Base-by-base conservation (phyloP, 1,140 invertebrate species). In the Drosophila micromelanica region DNA sequence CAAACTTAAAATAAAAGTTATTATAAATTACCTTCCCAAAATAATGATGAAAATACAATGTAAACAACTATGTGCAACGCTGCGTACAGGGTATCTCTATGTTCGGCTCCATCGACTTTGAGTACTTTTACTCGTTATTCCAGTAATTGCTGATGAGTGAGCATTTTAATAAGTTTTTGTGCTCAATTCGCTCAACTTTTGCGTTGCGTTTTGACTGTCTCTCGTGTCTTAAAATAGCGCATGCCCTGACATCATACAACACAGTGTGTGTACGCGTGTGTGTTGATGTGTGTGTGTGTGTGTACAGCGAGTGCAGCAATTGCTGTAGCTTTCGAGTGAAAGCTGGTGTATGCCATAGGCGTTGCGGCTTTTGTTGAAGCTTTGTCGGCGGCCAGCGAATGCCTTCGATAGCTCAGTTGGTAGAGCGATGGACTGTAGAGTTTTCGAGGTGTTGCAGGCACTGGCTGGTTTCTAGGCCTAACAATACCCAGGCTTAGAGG, bases 361-460 rank as follows among this genome's bases (percentile, higher is more conserved):
- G 13, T 37, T 45, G 45, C 27, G 15, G 40, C 12, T 62, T 68
- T 54, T 74, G 23, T 35, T 20, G 40, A 37, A 11, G 13, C 46
- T 78, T 42, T 73, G 70, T 49, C 7, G 37, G 32, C 45, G n/a
- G 40, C 35, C 55, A 60, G 55, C 63, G 54, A 61, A 63, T 62
- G 84, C 95, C 95, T 95, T 95, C 95, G 95, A 95, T 96, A 96
- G 95, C 95, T 96, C 95, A 96, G 95, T 96, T 96, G 95, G 95
- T 96, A 96, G 95, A 96, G 95, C 95, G 95, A 95, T 96, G 95
- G 95, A 96, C 95, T 95, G 96, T 96, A 96, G 95, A 78, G 82
- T 90, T 74, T 81, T 56, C 80, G 64, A 68, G 48, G 63, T 90
- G 76, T 45, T 82, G 68, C 59, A 56, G 60, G 71, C 72, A 73